phyloP scores from a whole-genome alignment of 2,888 invertebrate species.

The Scaptomyza cyrtandrae region DNA sequence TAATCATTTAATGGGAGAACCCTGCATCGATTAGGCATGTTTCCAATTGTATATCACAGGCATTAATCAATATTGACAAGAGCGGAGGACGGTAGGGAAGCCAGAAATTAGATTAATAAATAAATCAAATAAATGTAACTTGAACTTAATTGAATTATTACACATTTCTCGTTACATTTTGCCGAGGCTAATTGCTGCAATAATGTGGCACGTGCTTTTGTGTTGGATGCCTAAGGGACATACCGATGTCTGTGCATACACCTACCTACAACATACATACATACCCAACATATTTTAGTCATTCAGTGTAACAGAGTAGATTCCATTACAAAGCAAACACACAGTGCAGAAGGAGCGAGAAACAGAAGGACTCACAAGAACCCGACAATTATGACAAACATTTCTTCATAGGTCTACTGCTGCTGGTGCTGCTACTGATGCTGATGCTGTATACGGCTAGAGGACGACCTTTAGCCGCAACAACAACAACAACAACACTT shows the following conservation, averaged over 20 bases:
- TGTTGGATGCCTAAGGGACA: conserved; percentile 39
- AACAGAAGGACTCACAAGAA: conserved; percentile 56
- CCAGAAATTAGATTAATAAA: conserved; percentile 55
- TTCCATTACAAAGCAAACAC: conserved; percentile 53
- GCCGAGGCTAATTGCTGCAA: conserved; percentile 72
- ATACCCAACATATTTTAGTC: conserved; percentile 43
- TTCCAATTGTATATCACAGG: background rate
- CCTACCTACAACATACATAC: background rate
- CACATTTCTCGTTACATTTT: conserved; percentile 72
- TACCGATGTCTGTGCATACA: conserved; percentile 8
- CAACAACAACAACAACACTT: conserved; percentile 13
- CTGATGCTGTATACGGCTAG: conserved; percentile 14
- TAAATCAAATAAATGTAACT: conserved; percentile 77
- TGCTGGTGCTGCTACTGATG: conserved; percentile 14
- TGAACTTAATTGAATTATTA: conserved; percentile 78
- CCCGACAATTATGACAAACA: conserved; percentile 78
- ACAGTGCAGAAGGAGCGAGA: conserved; percentile 4
- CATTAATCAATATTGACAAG: conserved; percentile 38
- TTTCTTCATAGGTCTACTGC: conserved; percentile 47
- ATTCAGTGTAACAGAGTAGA: conserved; percentile 47
- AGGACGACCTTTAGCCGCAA: conserved; percentile 68
- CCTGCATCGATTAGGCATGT: conserved; percentile 1
- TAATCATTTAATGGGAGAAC: background rate
- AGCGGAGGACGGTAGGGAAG: background rate
- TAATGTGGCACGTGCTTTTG: conserved; percentile 73